Evolutionary conservation across 2,888 invertebrate genomes (phyloP).

Genomic region (Scrobipalpa costella): DNA sequence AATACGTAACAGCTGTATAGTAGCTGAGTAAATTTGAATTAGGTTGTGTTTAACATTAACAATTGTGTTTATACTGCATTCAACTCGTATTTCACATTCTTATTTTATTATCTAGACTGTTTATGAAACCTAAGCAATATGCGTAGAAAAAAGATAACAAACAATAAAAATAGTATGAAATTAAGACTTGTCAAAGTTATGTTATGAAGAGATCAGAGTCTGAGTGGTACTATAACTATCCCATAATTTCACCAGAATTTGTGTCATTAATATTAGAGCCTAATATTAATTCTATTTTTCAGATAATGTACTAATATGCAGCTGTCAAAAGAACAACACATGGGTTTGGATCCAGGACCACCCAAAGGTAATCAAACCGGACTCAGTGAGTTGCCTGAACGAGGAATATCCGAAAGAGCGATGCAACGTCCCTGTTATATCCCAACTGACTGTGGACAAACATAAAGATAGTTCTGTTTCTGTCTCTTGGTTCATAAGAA

Average conservation of each 20-base stretch:
- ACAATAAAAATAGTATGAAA: too few relatives aligned
- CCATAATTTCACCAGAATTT: too few relatives aligned
- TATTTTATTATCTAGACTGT: background rate
- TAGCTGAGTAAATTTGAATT: constrained; percentile 16
- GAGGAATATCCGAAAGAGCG: constrained; percentile 72
- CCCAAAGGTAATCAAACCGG: constrained; percentile 77
- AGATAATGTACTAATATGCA: constrained; percentile 94
- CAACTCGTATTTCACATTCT: background rate
- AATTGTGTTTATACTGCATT: background rate
- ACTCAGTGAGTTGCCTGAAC: constrained; percentile 61
- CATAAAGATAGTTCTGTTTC: constrained; percentile 92
- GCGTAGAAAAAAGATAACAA: background rate
- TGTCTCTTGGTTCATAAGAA: constrained; percentile 94
- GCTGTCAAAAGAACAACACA: constrained; percentile 93
- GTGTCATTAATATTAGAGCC: background rate
- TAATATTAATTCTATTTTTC: constrained; percentile 44
- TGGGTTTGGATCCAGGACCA: constrained; percentile 97
- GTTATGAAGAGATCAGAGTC: too few relatives aligned
- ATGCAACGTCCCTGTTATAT: constrained; percentile 86
- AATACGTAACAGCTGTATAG: constrained; percentile 1
- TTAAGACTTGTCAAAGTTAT: too few relatives aligned
- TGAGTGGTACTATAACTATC: too few relatives aligned
- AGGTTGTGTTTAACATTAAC: background rate
- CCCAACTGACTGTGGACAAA: constrained; percentile 91
- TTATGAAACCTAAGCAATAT: background rate